These are phyloP conservation scores for Zele albiditarsus DNA, from an alignment of 2,888 invertebrate species.

Conservation along the genomic window DNA sequence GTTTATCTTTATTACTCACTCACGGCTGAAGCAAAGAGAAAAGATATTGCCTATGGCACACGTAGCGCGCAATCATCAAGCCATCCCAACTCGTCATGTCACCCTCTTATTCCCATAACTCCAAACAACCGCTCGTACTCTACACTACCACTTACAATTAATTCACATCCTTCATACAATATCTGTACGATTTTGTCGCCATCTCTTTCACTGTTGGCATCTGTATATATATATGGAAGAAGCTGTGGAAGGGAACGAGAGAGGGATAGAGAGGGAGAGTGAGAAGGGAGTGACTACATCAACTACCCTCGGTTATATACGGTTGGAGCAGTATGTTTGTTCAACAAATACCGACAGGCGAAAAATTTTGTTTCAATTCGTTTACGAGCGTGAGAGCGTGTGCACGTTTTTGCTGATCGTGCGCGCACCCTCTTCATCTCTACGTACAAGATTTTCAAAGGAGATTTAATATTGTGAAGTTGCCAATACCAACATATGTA, in stretches of 20 bases:
- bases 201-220: not conserved
- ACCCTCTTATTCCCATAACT: not conserved
- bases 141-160: not conserved
- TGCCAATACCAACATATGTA: not conserved
- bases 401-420: slow-evolving; percentile 1
- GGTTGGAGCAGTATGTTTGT: slow-evolving; percentile 60
- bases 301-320: slow-evolving; percentile 45
- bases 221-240: not conserved
- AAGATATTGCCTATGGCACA: slow-evolving; percentile 24
- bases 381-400: slow-evolving; percentile 19
- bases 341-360: slow-evolving; percentile 60
- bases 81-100: not conserved
- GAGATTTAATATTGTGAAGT: not conserved
- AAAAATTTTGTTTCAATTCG: slow-evolving; percentile 65
- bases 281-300: no score
- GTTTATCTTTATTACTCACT: slow-evolving; percentile 62
- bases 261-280: no score
- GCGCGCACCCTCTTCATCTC: not conserved
- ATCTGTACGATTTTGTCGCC: not conserved
- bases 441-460: not conserved
- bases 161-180: not conserved
- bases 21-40: slow-evolving; percentile 36
- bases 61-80: slow-evolving; percentile 50
- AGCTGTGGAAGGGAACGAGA: no score
- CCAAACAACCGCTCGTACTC: slow-evolving; percentile 15